phyloP scores from a whole-genome alignment of 2,888 invertebrate species.

The Invenusta paracnida region DNA sequence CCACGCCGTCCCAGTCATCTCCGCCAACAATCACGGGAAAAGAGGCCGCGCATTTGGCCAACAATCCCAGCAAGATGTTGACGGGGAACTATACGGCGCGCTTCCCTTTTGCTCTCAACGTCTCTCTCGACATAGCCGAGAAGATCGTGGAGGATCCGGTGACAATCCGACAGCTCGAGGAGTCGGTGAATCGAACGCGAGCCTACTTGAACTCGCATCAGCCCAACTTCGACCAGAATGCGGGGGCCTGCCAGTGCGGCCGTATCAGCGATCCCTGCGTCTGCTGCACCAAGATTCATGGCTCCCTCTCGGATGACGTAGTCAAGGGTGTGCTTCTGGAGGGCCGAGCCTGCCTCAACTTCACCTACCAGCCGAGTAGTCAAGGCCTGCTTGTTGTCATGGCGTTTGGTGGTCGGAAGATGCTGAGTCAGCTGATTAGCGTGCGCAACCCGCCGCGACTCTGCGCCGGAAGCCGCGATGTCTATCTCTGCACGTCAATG shows the following conservation, averaged over 20 bases:
- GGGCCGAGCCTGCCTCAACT: neutral
- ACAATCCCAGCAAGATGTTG: neutral
- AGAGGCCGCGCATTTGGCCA: neutral
- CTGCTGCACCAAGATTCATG: neutral
- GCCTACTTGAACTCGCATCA: neutral
- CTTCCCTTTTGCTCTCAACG: neutral
- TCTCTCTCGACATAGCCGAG: neutral
- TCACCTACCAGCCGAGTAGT: neutral
- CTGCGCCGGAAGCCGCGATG: neutral
- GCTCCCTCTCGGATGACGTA: neutral
- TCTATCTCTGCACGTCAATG: neutral
- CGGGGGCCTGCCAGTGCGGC: neutral
- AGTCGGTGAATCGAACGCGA: neutral
- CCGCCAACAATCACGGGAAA: neutral
- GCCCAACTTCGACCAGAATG: neutral
- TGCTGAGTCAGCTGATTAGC: neutral
- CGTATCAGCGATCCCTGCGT: neutral
- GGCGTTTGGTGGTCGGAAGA: neutral
- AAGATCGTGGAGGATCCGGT: neutral
- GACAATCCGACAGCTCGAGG: neutral
- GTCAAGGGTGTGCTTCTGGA: neutral
- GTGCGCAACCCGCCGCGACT: neutral
- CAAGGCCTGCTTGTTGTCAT: neutral
- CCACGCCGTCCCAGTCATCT: neutral
- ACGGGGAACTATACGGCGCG: neutral